Base-by-base conservation (phyloP, 92 coral and sea anemone species). In the Chrysogorgia sp. region DNA sequence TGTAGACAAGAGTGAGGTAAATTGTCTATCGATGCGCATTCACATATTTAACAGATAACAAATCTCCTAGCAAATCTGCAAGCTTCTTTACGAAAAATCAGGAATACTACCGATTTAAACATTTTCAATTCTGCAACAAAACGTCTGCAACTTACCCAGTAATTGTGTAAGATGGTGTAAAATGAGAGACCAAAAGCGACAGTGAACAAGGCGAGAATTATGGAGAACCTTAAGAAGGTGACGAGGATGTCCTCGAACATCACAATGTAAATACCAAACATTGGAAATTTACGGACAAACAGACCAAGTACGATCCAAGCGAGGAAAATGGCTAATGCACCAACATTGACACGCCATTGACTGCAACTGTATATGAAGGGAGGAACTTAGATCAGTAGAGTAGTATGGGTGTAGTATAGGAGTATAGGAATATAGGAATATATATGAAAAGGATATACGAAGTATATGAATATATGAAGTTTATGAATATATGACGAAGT, bases 221-320 rank as follows among this genome's bases (percentile, higher is more conserved):
- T 21, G 56, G 92, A 91, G 58, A 91, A 88, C 76, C 88, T 82
- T 34, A 74, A 10, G 82, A 94, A 94, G 2, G 97, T 91, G 69
- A 71, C 17, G 10, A 94, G 66, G 24, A 94, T 94, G 81, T 90
- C 96, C 20, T 96, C 92, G 63, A 94, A 92, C 98, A 94, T 91
- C 61, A 94, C 98, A 30, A 94, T 91, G 63, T 94, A 94, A 57
- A 94, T 94, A 25, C 98, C 98, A 65, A 94, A 88, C 86, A 81
- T 89, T 1, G 98, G 98, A 62, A 94, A 94, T 74, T 94, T 94
- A 67, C 97, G 84, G 82, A 89, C 88, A 59, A 91, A 94, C 70
- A 89, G 59, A 25, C 91, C 86, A 8, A 94, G 70, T 33, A 84
- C 80, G 86, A 91, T 91, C 98, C 98, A 94, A 2, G 94, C 90